Percentiles rank a stretch among this genome's conserved stretches.
Conservation (phyloP, 1,140 invertebrate species). For the Homalodisca vitripennis region DNA sequence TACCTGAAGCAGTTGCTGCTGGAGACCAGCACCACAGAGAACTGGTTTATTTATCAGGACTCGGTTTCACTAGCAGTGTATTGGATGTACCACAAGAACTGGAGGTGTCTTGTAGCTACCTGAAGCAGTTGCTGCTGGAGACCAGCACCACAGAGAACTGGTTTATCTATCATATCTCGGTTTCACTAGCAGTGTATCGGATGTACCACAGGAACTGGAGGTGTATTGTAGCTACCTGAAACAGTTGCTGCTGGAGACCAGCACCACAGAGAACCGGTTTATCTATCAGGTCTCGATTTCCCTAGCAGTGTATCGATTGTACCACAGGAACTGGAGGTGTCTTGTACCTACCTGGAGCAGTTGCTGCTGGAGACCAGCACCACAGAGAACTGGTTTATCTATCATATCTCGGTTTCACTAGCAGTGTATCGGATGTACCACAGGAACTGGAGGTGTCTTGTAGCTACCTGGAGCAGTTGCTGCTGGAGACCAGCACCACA, state of each 20-base stretch:
- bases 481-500: background rate
- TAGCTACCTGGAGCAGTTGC: background rate
- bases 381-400: too few relatives aligned
- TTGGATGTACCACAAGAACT: conserved; percentile 11
- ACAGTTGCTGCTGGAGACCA: conserved; percentile 1
- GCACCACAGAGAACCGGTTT: background rate
- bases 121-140: conserved; percentile 10
- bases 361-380: too few relatives aligned
- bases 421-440: too few relatives aligned
- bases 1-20: conserved; percentile 7
- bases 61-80: too few relatives aligned
- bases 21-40: background rate
- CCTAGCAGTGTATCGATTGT: too few relatives aligned
- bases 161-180: too few relatives aligned
- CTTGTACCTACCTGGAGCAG: too few relatives aligned
- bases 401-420: too few relatives aligned
- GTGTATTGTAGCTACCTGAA: background rate
- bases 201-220: conserved; percentile 11
- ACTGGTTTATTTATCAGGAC: too few relatives aligned
- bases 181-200: too few relatives aligned
- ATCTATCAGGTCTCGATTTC: too few relatives aligned
- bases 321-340: too few relatives aligned
- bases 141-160: background rate
- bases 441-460: conserved; percentile 7
- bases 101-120: background rate